A percentile compares a stretch with the other conserved stretches of the same genome.
Conservation (phyloP, 2,888 invertebrate genomes). For the Azorinus chamasolen region DNA sequence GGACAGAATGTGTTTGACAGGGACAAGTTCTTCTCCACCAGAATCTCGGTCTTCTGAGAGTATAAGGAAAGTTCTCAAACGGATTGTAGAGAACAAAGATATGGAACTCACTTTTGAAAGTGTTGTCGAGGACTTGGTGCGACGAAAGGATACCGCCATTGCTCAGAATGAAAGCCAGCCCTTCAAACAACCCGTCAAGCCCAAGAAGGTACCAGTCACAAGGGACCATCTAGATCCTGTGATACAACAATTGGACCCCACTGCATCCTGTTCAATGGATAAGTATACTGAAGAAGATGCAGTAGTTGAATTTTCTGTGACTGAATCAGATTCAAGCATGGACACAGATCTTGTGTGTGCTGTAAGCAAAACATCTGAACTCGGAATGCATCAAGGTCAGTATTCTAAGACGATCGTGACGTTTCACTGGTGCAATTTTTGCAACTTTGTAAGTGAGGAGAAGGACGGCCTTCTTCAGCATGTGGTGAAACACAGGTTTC, state of each 20-base stretch:
- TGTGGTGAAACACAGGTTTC: constrained; percentile 77
- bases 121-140: constrained; percentile 71
- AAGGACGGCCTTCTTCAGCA: constrained; percentile 73
- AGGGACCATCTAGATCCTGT: constrained; percentile 30
- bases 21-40: too few species aligned
- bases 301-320: constrained; percentile 68
- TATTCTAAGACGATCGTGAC: constrained; percentile 70
- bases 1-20: too few species aligned
- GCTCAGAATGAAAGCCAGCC: too few species aligned
- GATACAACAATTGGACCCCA: constrained; percentile 69
- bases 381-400: constrained; percentile 64
- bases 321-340: constrained; percentile 58
- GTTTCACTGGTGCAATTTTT: constrained; percentile 81
- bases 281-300: constrained; percentile 65
- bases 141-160: too few species aligned
- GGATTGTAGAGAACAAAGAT: constrained; percentile 15
- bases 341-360: constrained; percentile 77
- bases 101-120: constrained; percentile 56
- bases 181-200: too few species aligned
- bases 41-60: too few species aligned
- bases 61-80: constrained; percentile 12
- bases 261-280: constrained; percentile 65
- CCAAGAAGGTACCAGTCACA: neutral
- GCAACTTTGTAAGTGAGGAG: constrained; percentile 71
- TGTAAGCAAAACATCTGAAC: constrained; percentile 68